Percentiles rank a stretch among this genome's conserved stretches.
These are phyloP conservation scores for Crenichthys baileyi DNA, from an alignment of 2,797 vertebrate genomes.

Conservation along the genomic window DNA sequence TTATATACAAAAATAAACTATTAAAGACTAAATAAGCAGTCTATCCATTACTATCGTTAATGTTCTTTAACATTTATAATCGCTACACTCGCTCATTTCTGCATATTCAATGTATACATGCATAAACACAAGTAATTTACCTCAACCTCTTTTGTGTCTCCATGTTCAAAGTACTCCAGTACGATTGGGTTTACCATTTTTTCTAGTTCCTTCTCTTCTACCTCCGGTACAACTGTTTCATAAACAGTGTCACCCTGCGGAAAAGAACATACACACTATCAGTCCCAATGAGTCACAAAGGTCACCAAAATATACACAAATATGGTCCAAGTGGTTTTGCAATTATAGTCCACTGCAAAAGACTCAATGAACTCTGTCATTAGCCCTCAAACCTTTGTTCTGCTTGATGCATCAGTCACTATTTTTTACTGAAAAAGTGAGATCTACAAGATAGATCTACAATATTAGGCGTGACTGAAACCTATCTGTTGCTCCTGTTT, in stretches of 20 bases:
- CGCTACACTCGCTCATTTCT: not conserved
- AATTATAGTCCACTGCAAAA: not conserved
- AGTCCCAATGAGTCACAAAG: not conserved
- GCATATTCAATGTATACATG: not conserved
- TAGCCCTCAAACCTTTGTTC: not conserved
- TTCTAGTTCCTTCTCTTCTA: conserved; percentile 85
- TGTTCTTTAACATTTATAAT: not conserved
- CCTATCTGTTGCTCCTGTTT: too few species aligned
- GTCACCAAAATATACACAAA: not conserved
- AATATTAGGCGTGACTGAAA: too few species aligned
- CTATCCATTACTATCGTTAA: not conserved
- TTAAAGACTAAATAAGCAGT: not conserved
- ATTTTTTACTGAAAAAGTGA: too few species aligned
- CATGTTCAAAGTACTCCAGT: conserved; percentile 90
- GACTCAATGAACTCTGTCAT: not conserved
- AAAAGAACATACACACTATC: not conserved
- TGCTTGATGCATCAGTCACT: too few species aligned
- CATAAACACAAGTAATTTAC: conserved; percentile 58
- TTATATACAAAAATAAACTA: not conserved
- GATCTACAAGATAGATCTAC: too few species aligned
- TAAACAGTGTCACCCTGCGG: conserved; percentile 87
- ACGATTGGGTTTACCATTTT: conserved; percentile 90
- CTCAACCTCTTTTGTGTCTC: conserved; percentile 89
- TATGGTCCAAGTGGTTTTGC: not conserved
- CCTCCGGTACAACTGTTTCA: conserved; percentile 86